Conservation (phyloP, 2,888 invertebrate species). For the Mythimna loreyi region DNA sequence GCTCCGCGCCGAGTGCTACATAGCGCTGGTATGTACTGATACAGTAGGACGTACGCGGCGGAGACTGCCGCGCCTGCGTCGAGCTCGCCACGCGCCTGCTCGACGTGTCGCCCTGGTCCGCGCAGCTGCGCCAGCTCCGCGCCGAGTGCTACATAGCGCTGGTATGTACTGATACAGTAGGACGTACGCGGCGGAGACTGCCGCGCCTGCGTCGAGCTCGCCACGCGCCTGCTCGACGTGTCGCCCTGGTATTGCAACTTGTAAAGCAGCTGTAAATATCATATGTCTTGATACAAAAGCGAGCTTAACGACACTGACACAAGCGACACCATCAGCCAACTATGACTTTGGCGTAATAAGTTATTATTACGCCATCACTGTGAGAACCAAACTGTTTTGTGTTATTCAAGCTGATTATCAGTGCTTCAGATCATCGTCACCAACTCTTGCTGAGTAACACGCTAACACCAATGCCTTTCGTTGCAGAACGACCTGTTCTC, state of each 20-base stretch:
- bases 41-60: slow-evolving; percentile 41
- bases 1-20: slow-evolving; percentile 96
- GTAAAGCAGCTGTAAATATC: too few species aligned
- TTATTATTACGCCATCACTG: too few species aligned
- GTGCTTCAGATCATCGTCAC: too few species aligned
- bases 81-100: slow-evolving; percentile 74
- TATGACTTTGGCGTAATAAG: too few species aligned
- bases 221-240: slow-evolving; percentile 93
- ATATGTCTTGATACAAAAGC: too few species aligned
- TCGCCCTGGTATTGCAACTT: slow-evolving; percentile 79
- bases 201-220: slow-evolving; percentile 88
- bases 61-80: neutral
- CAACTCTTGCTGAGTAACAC: too few species aligned
- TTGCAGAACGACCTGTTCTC: slow-evolving; percentile 94
- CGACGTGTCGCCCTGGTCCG: slow-evolving; percentile 95
- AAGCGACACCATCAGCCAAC: too few species aligned
- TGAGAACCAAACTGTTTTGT: too few species aligned
- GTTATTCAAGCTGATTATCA: too few species aligned
- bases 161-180: neutral
- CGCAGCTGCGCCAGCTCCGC: slow-evolving; percentile 94
- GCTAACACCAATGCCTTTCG: neutral
- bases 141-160: slow-evolving; percentile 68
- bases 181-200: neutral
- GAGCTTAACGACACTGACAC: too few species aligned
- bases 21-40: slow-evolving; percentile 86